These are phyloP conservation scores for Lagorchestes hirsutus DNA, from an alignment of 2,797 vertebrate species.

Conservation along the genomic window DNA sequence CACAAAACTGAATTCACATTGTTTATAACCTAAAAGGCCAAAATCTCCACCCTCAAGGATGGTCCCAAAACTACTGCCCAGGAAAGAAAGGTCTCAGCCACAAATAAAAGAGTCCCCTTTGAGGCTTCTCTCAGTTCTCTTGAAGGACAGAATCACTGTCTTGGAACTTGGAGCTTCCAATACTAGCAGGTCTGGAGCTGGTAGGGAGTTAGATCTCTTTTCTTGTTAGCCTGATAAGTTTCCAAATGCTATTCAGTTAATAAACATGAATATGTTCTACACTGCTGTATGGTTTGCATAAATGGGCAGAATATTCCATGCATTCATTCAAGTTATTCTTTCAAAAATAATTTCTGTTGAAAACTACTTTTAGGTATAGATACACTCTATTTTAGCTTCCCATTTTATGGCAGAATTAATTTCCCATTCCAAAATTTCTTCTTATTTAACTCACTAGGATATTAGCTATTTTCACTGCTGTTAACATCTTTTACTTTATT, in stretches of 20 bases:
- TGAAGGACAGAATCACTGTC: background rate
- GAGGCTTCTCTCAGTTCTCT: no score
- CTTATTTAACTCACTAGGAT: slow-evolving; percentile 41
- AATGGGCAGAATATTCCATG: slow-evolving; percentile 44
- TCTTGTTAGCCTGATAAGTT: background rate
- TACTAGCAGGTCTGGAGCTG: background rate
- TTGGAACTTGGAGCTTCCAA: background rate
- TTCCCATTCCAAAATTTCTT: slow-evolving; percentile 51
- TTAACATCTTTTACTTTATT: slow-evolving; percentile 52
- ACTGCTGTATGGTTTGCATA: background rate
- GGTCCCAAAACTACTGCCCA: background rate
- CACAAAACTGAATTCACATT: background rate
- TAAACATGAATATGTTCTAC: background rate
- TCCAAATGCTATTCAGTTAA: background rate
- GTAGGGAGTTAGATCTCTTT: background rate
- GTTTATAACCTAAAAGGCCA: slow-evolving; percentile 52
- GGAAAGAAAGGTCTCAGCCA: background rate
- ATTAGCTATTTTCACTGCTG: slow-evolving; percentile 40
- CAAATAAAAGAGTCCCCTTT: background rate
- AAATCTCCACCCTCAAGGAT: background rate
- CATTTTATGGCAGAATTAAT: background rate
- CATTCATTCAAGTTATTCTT: slow-evolving; percentile 52
- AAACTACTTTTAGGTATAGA: slow-evolving; percentile 52
- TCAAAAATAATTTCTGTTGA: slow-evolving; percentile 54
- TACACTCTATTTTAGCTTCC: slow-evolving; percentile 33